phyloP scores from a whole-genome alignment of 2,888 invertebrate genomes.

The Vannuccia rotundouncinata region DNA sequence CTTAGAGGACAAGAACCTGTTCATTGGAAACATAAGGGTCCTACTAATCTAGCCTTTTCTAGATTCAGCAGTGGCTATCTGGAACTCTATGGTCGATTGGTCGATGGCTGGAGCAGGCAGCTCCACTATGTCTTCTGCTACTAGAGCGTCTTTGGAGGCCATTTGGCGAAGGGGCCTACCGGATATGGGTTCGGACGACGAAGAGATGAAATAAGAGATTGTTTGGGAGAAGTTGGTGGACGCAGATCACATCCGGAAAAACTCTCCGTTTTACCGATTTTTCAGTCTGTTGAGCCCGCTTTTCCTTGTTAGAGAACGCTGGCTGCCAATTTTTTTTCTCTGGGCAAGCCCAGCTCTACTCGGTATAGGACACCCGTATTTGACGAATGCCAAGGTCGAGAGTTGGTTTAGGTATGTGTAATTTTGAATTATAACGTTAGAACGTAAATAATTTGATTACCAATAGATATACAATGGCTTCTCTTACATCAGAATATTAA shows the following conservation, averaged over 20 bases:
- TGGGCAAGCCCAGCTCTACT: conserved; percentile 6
- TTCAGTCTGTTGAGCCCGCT: not conserved
- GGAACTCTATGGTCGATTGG: not conserved
- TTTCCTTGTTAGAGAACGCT: not conserved
- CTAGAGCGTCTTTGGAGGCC: not conserved
- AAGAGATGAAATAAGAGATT: not conserved
- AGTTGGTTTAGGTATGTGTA: conserved; percentile 3
- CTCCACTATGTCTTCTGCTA: not conserved
- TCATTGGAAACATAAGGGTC: not conserved
- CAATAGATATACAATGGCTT: not conserved
- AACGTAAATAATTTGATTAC: not conserved
- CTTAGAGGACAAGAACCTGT: not conserved
- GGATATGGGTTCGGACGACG: not conserved
- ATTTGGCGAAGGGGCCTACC: not conserved
- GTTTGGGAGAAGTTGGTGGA: not conserved
- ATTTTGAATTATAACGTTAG: not conserved
- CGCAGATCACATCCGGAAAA: not conserved
- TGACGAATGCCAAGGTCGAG: conserved; percentile 11
- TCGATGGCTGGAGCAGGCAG: no score
- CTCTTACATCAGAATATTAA: not conserved
- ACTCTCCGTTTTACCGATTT: not conserved
- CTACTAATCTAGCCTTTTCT: not conserved
- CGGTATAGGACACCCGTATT: not conserved
- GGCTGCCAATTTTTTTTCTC: not conserved
- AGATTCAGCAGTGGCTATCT: not conserved